Evolutionary conservation across 2,113 vertebrate species (phyloP), one percentile per base, ranked within the genome.

Genomic region (Nasalis larvatus): DNA sequence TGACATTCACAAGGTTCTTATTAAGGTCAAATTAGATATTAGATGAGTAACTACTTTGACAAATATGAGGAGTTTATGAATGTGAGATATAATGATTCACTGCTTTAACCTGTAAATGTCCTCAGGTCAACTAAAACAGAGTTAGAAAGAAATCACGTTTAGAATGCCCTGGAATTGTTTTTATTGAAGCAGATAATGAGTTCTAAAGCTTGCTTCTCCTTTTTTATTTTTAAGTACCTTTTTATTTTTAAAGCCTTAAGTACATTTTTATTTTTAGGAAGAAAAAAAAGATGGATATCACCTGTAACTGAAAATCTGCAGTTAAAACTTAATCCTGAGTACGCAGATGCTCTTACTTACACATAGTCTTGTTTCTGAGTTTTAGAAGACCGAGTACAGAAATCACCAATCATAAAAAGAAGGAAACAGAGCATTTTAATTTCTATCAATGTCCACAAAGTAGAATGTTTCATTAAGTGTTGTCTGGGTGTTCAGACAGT

Each of bases 401-500:
- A 76, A 95, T 81, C 27, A 95, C 12, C 77, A 82, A 35, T 74
- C 25, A 82, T 71, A 80, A 78, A 82, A 83, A 94, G 85, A 27
- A 96, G 80, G 54, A 96, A 97, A 81, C 37, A 92, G 71, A 89
- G 71, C 40, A 78, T 73, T 86, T 87, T 97, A 95, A 94, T 91
- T 63, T 93, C 93, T 85, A 92, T 85, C 71, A 74, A 40, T 58
- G 68, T 96, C 76, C 68, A 74, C 84, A 88, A 68, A 95, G 60
- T 90, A 77, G 49, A 74, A 92, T 93, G 73, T 86, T 96, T 96
- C 92, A 91, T 92, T 92, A 86, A 91, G 56, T 77, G 49, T 89
- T 21, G 86, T 97, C 94, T 97, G 97, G 93, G 81, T 95, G 76
- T 89, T 89, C 92, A 97, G 95, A 98, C 92, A 91, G 73, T 97